phyloP scores from a whole-genome alignment of 2,888 invertebrate species.

The Lissocephala sabroskyi region DNA sequence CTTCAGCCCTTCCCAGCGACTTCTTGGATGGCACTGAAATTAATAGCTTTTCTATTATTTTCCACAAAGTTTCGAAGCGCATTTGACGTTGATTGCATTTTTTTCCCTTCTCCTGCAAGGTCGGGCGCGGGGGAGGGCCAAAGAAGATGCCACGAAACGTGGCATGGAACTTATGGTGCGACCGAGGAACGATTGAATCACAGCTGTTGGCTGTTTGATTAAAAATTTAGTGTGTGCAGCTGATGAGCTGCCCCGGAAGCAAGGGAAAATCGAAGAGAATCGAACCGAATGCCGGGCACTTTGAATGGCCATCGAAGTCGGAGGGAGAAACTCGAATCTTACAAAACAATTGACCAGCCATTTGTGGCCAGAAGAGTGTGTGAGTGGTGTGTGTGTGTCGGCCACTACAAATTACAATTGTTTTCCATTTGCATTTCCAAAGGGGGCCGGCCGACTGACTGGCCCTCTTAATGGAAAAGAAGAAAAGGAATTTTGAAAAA shows the following conservation, averaged over 20 bases:
- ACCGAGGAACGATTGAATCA: conserved; percentile 29
- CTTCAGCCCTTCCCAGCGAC: conserved; percentile 10
- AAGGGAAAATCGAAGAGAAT: too few relatives aligned
- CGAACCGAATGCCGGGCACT: conserved; percentile 43
- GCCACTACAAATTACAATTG: too few relatives aligned
- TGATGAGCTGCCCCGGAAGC: conserved; percentile 42
- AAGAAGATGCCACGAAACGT: too few relatives aligned
- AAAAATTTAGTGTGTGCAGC: conserved; percentile 54
- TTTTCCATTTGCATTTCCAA: too few relatives aligned
- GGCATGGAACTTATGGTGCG: too few relatives aligned
- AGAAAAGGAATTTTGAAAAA: too few relatives aligned
- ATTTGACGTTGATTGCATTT: conserved; percentile 62
- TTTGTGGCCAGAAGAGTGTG: too few relatives aligned
- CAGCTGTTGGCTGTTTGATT: conserved; percentile 54
- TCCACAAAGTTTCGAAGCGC: conserved; percentile 62
- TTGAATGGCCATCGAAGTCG: conserved; percentile 30
- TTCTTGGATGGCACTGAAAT: conserved; percentile 62
- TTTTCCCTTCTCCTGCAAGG: conserved; percentile 55
- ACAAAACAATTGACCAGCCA: conserved; percentile 12
- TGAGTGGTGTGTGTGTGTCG: too few relatives aligned
- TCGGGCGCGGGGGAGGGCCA: conserved; percentile 21
- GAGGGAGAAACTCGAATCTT: conserved; percentile 1
- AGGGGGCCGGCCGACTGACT: too few relatives aligned
- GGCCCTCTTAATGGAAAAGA: too few relatives aligned
- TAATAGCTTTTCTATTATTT: conserved; percentile 62